Conservation (phyloP, 2,888 invertebrate genomes). For the Petrolisthes cinctipes region DNA sequence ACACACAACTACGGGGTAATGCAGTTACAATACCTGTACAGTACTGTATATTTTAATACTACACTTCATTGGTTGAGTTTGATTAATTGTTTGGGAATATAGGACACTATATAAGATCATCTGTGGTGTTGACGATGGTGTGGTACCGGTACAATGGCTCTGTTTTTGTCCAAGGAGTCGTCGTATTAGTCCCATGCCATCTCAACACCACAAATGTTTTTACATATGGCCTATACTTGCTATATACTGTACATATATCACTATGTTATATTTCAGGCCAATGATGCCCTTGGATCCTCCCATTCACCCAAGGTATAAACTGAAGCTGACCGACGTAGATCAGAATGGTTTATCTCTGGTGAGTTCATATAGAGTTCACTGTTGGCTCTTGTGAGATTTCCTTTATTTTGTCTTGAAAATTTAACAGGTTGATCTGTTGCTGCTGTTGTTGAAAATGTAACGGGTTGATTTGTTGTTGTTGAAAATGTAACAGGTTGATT, state of each 20-base stretch:
- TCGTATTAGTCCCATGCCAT: neutral
- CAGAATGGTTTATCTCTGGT: constrained; percentile 20
- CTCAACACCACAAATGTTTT: neutral
- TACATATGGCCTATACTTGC: neutral
- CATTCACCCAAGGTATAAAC: constrained; percentile 53
- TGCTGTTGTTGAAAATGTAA: neutral
- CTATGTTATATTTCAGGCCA: constrained; percentile 18
- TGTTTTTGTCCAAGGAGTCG: no score
- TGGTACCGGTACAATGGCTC: no score
- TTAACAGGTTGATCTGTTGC: constrained; percentile 16
- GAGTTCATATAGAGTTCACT: constrained; percentile 46
- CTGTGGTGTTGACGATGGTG: no score
- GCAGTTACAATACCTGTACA: no score
- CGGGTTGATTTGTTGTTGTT: neutral
- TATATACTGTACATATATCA: neutral
- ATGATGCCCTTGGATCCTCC: constrained; percentile 57
- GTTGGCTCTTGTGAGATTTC: constrained; percentile 40
- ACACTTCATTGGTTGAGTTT: no score
- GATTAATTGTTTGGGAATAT: no score
- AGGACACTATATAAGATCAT: no score
- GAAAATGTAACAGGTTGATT: neutral
- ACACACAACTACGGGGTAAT: no score
- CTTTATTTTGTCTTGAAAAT: constrained; percentile 15
- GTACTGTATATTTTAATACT: no score
- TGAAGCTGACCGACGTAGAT: constrained; percentile 42